Base-by-base conservation (phyloP, 1,140 invertebrate genomes). In the Octopus bimaculoides region DNA sequence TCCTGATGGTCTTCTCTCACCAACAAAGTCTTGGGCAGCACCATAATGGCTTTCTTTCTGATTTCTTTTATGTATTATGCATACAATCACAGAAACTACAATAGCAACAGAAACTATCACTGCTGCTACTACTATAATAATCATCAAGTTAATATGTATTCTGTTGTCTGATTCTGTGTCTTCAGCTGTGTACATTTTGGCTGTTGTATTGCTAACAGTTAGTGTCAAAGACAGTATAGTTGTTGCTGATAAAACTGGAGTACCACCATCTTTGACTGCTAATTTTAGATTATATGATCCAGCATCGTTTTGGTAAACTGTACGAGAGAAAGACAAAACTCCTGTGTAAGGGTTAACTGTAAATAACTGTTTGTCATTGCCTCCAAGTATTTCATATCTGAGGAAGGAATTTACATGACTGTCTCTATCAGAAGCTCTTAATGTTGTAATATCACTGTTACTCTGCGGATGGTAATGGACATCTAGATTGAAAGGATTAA, bases 381-480 rank as follows among this genome's bases (percentile, higher is more conserved):
- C 84, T 10, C 86, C 86, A 75, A 66, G n/a, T 78, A 81, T 76
- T 82, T 86, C 20, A 54, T 79, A 81, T 10, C 20, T 55, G 71
- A 81, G 54, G 52, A 78, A 26, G 5, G 74, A 55, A 75, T 80
- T 82, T n/a, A 82, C 75, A 17, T 79, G 82, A 10, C 81, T 78
- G 77, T 88, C 87, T 9, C 66, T 77, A 69, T 88, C 87, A 54
- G 78, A 61, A n/a, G 87, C 87, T 52, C 80, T 54, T 9, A 88
- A 66, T 4, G 78, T 84, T 9, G 83, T 79, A 5, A 88, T 82
- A 5, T 85, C 56, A 5, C 78, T 83, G 26, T 84, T 81, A 9
- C 80, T 79, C 17, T 61, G 41, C 1, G 83, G 81, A 41, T 80
- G 66, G 52, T 85, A 85, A 54, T 81, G 66, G 5, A 88, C 26